phyloP scores from a whole-genome alignment of 2,888 invertebrate species.

The Dendrolimus pini region DNA sequence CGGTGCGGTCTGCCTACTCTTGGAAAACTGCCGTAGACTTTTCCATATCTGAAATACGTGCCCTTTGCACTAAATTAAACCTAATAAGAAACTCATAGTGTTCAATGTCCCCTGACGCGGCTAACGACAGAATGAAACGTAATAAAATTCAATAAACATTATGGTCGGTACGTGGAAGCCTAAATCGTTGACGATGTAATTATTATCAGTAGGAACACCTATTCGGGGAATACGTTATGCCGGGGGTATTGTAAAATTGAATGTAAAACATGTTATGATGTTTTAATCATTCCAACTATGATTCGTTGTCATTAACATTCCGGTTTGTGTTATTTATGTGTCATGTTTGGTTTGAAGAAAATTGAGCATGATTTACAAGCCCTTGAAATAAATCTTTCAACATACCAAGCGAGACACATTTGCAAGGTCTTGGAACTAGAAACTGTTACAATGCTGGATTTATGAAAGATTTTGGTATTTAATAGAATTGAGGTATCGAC shows the following conservation, averaged over 20 bases:
- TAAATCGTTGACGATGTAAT: neutral
- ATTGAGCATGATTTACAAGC: too few relatives aligned
- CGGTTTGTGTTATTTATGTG: slow-evolving; percentile 1
- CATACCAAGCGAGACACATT: neutral
- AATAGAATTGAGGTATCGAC: slow-evolving; percentile 36
- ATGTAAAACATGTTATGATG: neutral
- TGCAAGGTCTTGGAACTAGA: neutral
- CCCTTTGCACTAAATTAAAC: slow-evolving; percentile 2
- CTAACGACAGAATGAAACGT: neutral
- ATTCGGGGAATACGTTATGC: neutral
- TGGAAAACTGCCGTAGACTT: slow-evolving; percentile 28
- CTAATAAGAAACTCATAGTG: slow-evolving; percentile 1
- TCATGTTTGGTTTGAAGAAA: slow-evolving; percentile 8
- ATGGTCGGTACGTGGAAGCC: neutral
- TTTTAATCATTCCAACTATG: neutral
- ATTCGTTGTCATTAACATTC: neutral
- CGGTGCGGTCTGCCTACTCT: slow-evolving; percentile 42
- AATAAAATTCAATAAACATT: neutral
- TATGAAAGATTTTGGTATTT: slow-evolving; percentile 30
- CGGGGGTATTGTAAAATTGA: neutral
- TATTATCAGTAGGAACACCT: neutral
- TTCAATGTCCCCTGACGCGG: slow-evolving; percentile 2
- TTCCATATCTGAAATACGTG: slow-evolving; percentile 18
- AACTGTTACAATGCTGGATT: slow-evolving; percentile 4
- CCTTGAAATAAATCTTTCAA: too few relatives aligned